Evolutionary conservation across 2,113 vertebrate species (phyloP).

Genomic region (Progne subis): DNA sequence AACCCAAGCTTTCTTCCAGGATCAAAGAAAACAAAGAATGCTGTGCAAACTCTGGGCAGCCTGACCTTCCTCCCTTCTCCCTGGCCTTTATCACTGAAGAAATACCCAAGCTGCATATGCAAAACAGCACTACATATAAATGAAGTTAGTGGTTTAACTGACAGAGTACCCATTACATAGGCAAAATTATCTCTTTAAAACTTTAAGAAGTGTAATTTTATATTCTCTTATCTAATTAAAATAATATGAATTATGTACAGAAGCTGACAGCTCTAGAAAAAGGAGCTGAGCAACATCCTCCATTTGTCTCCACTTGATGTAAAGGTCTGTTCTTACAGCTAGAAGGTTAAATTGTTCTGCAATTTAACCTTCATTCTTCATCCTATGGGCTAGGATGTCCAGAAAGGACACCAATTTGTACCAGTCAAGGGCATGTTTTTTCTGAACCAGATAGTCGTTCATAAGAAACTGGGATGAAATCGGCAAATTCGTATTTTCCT

Average conservation of each 20-base stretch:
- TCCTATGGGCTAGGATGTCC: not conserved
- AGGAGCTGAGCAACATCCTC: not conserved
- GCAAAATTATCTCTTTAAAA: constrained; percentile 7
- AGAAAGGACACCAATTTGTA: not conserved
- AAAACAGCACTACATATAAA: not conserved
- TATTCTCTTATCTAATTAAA: constrained; percentile 34
- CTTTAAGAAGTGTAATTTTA: not conserved
- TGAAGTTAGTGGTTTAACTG: not conserved
- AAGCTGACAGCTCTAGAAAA: not conserved
- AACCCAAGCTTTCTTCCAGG: not conserved
- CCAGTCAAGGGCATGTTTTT: not conserved
- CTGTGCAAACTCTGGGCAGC: not conserved
- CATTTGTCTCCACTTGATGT: not conserved
- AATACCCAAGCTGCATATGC: not conserved
- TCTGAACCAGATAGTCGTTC: not conserved
- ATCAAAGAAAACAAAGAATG: not conserved
- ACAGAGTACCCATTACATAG: not conserved
- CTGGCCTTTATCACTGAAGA: not conserved
- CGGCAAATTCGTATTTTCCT: not conserved
- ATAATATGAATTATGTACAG: not conserved
- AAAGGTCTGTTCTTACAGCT: not conserved
- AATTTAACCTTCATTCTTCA: not conserved
- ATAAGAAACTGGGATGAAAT: not conserved
- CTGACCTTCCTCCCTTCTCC: not conserved
- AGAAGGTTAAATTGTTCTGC: not conserved